A percentile compares a stretch with the other conserved stretches of the same genome.
Conservation (phyloP, 1,140 invertebrate species). For the Metopolophium dirhodum region DNA sequence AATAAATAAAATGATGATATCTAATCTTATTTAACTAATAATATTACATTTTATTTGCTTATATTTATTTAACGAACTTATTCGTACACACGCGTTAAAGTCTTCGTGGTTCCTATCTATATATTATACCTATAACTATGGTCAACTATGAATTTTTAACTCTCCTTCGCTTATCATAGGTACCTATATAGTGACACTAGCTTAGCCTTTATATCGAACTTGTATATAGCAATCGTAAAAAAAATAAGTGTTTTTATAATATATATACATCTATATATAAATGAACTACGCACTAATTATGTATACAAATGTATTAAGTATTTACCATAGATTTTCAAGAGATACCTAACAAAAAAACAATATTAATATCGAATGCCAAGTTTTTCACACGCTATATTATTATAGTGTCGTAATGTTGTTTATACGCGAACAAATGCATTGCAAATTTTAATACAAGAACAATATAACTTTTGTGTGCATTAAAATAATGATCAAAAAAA, state of each 20-base stretch:
- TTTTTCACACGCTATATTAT: slow-evolving; percentile 11
- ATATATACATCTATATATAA: not conserved
- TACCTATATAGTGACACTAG: not conserved
- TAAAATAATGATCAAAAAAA: not conserved
- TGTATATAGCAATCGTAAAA: not conserved
- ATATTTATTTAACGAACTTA: not conserved
- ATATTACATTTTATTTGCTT: not conserved
- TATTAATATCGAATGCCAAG: not conserved
- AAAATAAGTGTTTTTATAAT: not conserved
- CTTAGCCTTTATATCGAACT: not conserved
- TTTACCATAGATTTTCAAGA: not conserved
- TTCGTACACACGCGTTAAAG: not conserved
- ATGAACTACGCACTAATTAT: not conserved
- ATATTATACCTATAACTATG: not conserved
- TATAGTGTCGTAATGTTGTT: not conserved
- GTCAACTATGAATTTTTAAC: not conserved
- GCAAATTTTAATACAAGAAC: not conserved
- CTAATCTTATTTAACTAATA: not conserved
- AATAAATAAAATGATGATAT: not conserved
- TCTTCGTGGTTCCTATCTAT: not conserved
- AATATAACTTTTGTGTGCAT: not conserved
- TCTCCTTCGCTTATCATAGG: not conserved
- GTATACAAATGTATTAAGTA: not conserved
- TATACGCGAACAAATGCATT: not conserved
- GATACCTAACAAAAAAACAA: not conserved